Evolutionary conservation across 2,797 vertebrate species (phyloP).

Genomic region (Prionace glauca): DNA sequence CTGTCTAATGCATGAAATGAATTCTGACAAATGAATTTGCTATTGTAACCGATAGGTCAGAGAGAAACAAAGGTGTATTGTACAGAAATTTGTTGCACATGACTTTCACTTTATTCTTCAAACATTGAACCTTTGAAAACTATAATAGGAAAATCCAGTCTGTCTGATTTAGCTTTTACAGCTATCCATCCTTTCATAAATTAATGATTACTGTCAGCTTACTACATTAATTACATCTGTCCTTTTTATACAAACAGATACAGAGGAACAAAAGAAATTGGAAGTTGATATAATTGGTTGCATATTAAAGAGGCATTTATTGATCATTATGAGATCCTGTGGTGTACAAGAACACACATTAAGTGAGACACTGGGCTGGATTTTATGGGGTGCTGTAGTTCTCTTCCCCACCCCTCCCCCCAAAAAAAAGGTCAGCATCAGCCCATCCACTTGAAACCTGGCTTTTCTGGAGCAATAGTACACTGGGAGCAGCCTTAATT

Average conservation of each 20-base stretch:
- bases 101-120: neutral
- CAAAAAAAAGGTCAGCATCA: no score
- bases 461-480: no score
- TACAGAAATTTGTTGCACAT: neutral
- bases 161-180: neutral
- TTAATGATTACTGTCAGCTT: neutral
- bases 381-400: no score
- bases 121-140: neutral
- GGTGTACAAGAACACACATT: neutral
- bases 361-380: neutral
- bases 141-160: neutral
- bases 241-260: neutral
- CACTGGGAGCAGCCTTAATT: no score
- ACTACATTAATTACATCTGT: neutral
- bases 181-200: neutral
- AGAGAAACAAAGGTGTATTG: neutral
- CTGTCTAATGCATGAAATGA: neutral
- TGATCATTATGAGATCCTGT: neutral
- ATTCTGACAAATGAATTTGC: neutral
- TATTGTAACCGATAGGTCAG: neutral
- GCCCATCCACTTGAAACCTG: no score
- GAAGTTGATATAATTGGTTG: neutral
- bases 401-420: no score
- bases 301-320: neutral
- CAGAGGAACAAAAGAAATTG: neutral